A percentile compares a stretch with the other conserved stretches of the same genome.
Evolutionary conservation across 2,113 vertebrate species (phyloP).

Genomic region (Dermatemys mawii): DNA sequence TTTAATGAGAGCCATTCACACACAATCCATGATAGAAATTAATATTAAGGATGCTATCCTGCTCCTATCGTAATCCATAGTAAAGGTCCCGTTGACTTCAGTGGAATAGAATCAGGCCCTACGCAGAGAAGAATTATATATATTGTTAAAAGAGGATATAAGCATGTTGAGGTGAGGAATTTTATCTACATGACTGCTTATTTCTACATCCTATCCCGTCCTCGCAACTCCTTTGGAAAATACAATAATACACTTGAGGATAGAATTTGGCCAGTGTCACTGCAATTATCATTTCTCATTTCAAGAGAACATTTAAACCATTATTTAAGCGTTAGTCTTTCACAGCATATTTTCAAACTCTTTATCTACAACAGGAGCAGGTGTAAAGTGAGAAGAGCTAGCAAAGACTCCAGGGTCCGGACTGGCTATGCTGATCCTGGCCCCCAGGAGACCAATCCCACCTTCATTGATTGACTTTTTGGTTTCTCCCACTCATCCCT

Average conservation of each 20-base stretch:
- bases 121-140: background rate
- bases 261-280: background rate
- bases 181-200: rapidly evolving
- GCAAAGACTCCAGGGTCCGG: background rate
- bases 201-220: background rate
- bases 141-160: background rate
- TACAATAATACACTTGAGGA: background rate
- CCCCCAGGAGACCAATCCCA: background rate
- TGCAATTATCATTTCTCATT: background rate
- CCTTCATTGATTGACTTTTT: background rate
- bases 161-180: background rate
- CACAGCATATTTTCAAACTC: background rate
- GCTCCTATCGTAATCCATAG: background rate
- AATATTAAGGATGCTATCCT: background rate
- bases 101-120: background rate
- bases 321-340: background rate
- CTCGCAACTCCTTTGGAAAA: background rate
- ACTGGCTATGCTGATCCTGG: background rate
- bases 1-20: background rate
- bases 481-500: background rate
- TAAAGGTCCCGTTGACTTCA: background rate
- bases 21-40: background rate
- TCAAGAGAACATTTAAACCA: background rate
- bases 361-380: background rate
- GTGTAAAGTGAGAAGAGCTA: background rate